Conservation (phyloP, 2,888 invertebrate species). For the Clanis bilineata region DNA sequence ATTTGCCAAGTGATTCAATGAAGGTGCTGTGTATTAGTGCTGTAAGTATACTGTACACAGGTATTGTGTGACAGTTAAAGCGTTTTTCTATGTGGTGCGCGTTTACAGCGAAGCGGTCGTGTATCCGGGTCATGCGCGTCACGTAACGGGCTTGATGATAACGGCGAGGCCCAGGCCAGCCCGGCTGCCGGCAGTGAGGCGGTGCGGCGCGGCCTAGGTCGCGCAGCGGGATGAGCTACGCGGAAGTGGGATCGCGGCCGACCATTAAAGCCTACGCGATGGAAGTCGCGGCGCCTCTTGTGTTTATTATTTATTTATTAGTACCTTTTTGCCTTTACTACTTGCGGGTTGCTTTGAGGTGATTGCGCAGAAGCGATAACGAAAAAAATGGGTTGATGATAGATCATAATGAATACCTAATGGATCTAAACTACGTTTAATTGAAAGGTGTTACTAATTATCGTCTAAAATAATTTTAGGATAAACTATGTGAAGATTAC, state of each 20-base stretch:
- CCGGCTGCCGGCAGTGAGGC: constrained; percentile 58
- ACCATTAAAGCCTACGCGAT: constrained; percentile 49
- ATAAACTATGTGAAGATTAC: too few species aligned
- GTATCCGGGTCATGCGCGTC: constrained; percentile 78
- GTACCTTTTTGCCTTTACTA: neutral
- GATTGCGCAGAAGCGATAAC: too few species aligned
- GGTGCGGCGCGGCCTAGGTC: constrained; percentile 72
- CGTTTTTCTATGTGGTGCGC: constrained; percentile 52
- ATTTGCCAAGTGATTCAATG: neutral
- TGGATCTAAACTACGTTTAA: too few species aligned
- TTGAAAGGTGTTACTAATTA: too few species aligned
- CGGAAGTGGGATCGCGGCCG: constrained; percentile 74
- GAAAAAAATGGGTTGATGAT: too few species aligned
- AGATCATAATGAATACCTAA: too few species aligned
- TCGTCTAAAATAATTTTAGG: too few species aligned
- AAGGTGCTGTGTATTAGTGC: neutral
- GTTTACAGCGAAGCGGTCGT: constrained; percentile 38
- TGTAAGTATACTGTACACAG: constrained; percentile 20
- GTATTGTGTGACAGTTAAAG: constrained; percentile 47
- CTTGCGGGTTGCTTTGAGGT: neutral
- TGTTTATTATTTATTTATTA: neutral
- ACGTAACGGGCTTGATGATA: constrained; percentile 76
- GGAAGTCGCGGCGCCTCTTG: neutral
- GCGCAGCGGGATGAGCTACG: constrained; percentile 79
- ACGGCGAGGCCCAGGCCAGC: constrained; percentile 70